These are phyloP conservation scores for Paradoxurus hermaphroditus DNA, from an alignment of 2,113 vertebrate species.

Conservation along the genomic window DNA sequence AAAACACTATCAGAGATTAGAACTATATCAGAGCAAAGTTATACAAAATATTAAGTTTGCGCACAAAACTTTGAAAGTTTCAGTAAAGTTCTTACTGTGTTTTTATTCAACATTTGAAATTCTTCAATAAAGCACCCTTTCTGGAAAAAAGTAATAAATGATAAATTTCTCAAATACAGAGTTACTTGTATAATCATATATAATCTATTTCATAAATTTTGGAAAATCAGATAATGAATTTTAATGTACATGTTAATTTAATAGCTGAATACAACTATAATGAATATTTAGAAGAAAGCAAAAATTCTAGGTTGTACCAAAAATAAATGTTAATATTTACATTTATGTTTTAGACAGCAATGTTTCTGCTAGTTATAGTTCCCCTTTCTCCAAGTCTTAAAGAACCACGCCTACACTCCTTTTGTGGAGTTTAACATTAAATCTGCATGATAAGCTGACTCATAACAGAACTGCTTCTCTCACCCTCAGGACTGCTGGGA, in stretches of 20 bases:
- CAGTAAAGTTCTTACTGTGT: constrained; percentile 61
- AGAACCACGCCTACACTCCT: neutral
- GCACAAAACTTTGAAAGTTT: constrained; percentile 34
- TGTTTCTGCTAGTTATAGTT: neutral
- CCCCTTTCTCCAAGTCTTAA: neutral
- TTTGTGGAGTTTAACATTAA: neutral
- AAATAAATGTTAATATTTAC: neutral
- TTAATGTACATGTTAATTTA: neutral
- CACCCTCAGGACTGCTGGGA: neutral
- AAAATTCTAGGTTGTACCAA: neutral
- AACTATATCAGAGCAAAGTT: neutral
- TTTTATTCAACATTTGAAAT: constrained; percentile 52
- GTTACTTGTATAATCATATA: neutral
- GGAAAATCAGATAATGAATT: neutral
- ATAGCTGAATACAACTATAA: constrained; percentile 11
- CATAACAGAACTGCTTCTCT: neutral
- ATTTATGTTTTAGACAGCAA: neutral
- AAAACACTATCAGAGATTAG: neutral
- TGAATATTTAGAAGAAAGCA: neutral
- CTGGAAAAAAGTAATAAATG: constrained; percentile 61
- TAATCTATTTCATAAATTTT: neutral
- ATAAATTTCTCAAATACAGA: constrained; percentile 43
- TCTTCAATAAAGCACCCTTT: constrained; percentile 76
- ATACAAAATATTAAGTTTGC: neutral
- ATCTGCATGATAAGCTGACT: neutral